Conservation (phyloP, 2,888 invertebrate species). For the Malacosoma neustria region DNA sequence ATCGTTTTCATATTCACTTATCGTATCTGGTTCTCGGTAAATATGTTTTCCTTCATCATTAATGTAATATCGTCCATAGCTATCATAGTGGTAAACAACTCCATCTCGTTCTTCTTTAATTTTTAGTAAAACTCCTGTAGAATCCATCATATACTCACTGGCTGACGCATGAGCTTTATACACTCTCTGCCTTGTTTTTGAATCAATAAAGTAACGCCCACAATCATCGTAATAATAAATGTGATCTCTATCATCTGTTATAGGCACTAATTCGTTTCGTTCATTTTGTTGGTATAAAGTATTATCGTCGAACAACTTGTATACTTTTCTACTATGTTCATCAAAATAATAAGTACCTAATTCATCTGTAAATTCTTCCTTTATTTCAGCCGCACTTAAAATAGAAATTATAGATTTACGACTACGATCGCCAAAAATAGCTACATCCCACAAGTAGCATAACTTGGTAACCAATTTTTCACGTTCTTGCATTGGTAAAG, state of each 20-base stretch:
- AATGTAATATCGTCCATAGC: constrained; percentile 56
- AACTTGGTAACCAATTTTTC: constrained; percentile 53
- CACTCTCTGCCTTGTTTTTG: constrained; percentile 41
- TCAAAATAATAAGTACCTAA: constrained; percentile 52
- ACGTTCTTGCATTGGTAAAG: constrained; percentile 40
- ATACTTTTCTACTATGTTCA: constrained; percentile 55
- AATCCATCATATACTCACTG: constrained; percentile 62
- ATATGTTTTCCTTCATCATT: constrained; percentile 52
- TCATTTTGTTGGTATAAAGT: constrained; percentile 53
- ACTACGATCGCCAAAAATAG: constrained; percentile 44
- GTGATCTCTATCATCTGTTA: constrained; percentile 45
- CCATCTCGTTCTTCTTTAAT: constrained; percentile 51
- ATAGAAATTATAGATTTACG: constrained; percentile 58
- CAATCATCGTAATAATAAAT: constrained; percentile 61
- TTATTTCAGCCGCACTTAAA: constrained; percentile 45
- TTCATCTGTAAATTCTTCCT: constrained; percentile 55
- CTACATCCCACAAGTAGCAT: constrained; percentile 53
- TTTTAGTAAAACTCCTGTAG: constrained; percentile 49
- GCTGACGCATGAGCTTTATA: constrained; percentile 53
- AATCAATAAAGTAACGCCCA: constrained; percentile 53
- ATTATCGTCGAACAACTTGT: constrained; percentile 40
- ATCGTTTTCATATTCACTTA: constrained; percentile 64
- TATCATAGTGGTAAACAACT: constrained; percentile 51
- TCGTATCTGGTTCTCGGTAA: constrained; percentile 47
- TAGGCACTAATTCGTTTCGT: constrained; percentile 41